These are phyloP conservation scores for Lamellibrachia columna DNA, from an alignment of 2,888 invertebrate species.

Conservation along the genomic window DNA sequence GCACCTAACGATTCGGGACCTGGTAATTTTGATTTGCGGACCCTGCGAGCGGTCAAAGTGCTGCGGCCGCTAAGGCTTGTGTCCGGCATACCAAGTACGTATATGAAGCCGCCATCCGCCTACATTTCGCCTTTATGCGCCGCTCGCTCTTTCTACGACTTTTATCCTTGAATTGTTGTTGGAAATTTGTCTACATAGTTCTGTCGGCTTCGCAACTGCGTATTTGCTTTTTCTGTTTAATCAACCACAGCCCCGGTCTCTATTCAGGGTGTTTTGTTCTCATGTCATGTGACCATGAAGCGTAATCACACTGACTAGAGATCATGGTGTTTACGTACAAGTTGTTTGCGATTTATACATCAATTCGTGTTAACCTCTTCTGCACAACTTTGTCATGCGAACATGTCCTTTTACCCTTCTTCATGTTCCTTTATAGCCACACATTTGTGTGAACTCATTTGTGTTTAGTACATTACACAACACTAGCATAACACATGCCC, in stretches of 20 bases:
- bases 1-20: conserved; percentile 74
- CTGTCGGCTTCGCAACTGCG: conserved; percentile 4
- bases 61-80: conserved; percentile 99
- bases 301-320: not conserved
- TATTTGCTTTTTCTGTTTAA: conserved; percentile 4
- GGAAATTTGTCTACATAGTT: not conserved
- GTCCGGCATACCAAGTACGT: conserved; percentile 99
- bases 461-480: not conserved
- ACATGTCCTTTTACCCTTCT: not conserved
- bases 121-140: not conserved
- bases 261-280: not conserved
- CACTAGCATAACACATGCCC: not conserved
- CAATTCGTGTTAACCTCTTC: not conserved
- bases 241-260: not conserved
- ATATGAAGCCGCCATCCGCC: conserved; percentile 25
- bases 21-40: conserved; percentile 87
- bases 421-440: not conserved
- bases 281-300: not conserved
- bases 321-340: not conserved
- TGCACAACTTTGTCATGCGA: not conserved
- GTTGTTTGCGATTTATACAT: not conserved
- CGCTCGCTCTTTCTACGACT: conserved; percentile 12
- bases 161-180: not conserved
- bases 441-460: not conserved
- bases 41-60: conserved; percentile 99